Conservation (phyloP, 2,888 invertebrate species). For the Lasius platythorax region DNA sequence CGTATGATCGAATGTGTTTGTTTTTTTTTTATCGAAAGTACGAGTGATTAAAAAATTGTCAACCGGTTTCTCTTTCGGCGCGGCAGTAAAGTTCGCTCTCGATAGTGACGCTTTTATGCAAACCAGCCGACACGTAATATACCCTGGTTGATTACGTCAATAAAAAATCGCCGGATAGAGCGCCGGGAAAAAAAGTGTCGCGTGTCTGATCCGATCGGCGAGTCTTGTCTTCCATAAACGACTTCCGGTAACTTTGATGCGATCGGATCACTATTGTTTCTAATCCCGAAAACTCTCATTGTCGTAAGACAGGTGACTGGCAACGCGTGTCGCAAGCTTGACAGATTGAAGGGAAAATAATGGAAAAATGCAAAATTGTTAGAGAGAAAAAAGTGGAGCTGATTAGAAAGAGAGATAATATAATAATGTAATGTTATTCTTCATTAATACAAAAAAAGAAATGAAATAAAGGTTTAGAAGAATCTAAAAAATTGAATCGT, state of each 20-base stretch:
- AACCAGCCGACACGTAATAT: constrained; percentile 65
- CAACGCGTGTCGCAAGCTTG: constrained; percentile 34
- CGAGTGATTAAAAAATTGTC: constrained; percentile 63
- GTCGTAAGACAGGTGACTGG: constrained; percentile 33
- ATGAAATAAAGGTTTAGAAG: neutral
- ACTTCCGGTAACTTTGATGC: constrained; percentile 42
- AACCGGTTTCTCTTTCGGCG: constrained; percentile 71
- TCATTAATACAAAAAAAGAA: neutral
- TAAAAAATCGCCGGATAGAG: constrained; percentile 32
- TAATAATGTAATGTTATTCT: neutral
- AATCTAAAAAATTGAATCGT: neutral
- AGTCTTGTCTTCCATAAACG: constrained; percentile 42
- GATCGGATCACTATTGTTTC: constrained; percentile 34
- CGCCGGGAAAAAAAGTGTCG: constrained; percentile 28
- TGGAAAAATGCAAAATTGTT: constrained; percentile 13
- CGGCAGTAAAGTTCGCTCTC: constrained; percentile 74
- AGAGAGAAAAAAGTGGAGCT: neutral
- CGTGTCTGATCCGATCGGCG: constrained; percentile 45
- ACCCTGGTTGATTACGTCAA: constrained; percentile 51
- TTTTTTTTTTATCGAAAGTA: constrained; percentile 32
- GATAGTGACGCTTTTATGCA: constrained; percentile 64
- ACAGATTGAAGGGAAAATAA: constrained; percentile 17
- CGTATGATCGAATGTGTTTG: neutral
- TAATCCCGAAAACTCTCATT: constrained; percentile 39
- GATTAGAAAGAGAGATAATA: neutral